These are phyloP conservation scores for Drosophila bipectinata DNA, from an alignment of 1,140 invertebrate genomes.

Conservation along the genomic window DNA sequence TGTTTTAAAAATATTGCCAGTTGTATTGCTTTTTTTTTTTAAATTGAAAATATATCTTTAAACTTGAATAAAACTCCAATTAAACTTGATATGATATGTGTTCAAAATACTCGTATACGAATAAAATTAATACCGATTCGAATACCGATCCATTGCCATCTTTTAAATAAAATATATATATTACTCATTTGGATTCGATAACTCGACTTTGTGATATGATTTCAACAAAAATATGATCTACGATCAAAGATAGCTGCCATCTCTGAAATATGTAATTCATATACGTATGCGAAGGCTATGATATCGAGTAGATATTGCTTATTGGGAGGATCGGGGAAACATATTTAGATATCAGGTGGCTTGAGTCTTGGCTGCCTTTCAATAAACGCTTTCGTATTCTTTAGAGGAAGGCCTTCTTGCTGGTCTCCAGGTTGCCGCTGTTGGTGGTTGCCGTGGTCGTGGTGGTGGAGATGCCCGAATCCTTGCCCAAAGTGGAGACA, in stretches of 20 bases:
- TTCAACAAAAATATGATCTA: not conserved
- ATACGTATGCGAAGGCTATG: constrained; percentile 71
- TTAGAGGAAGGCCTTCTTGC: constrained; percentile 72
- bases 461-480: constrained; percentile 51
- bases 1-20: not conserved
- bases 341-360: constrained; percentile 30
- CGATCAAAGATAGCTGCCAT: constrained; percentile 24
- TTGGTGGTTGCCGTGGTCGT: constrained; percentile 55
- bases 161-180: too few species aligned
- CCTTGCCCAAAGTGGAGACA: constrained; percentile 70
- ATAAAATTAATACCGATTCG: not conserved
- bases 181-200: not conserved
- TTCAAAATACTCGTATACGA: not conserved
- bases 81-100: not conserved
- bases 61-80: not conserved
- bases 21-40: not conserved
- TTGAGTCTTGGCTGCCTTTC: constrained; percentile 28
- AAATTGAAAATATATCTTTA: not conserved
- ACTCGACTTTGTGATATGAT: not conserved
- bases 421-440: constrained; percentile 52
- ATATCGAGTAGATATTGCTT: constrained; percentile 69
- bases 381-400: not conserved
- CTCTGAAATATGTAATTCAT: constrained; percentile 16
- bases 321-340: constrained; percentile 19
- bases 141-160: too few species aligned